phyloP scores from a whole-genome alignment of 2,113 vertebrate genomes.

The Sander vitreus region DNA sequence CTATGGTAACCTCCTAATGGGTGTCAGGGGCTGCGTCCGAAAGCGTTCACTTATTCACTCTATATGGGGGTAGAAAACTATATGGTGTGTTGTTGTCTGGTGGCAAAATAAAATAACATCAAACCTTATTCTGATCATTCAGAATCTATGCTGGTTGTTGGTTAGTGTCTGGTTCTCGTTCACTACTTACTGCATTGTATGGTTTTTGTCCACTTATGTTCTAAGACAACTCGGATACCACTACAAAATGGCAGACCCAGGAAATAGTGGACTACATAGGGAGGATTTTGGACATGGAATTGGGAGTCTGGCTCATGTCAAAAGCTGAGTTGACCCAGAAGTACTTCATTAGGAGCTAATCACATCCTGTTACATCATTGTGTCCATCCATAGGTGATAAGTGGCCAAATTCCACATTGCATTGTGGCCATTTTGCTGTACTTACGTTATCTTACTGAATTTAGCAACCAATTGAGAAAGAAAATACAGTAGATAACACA shows the following conservation, averaged over 20 bases:
- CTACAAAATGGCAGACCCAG: slow-evolving; percentile 57
- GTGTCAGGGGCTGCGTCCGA: slow-evolving; percentile 74
- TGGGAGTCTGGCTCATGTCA: slow-evolving; percentile 52
- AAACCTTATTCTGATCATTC: not conserved
- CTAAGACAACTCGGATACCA: not conserved
- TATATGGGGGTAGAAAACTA: slow-evolving; percentile 32
- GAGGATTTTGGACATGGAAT: not conserved
- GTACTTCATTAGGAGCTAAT: slow-evolving; percentile 41
- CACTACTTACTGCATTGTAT: not conserved
- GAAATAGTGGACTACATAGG: not conserved
- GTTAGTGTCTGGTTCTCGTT: not conserved
- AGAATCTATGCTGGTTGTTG: not conserved
- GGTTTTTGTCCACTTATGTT: slow-evolving; percentile 13
- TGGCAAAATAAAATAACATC: not conserved
- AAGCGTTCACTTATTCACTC: slow-evolving; percentile 56
- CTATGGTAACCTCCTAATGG: slow-evolving; percentile 87
- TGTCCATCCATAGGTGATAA: slow-evolving; percentile 13
- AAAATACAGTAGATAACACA: not conserved
- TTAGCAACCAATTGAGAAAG: not conserved
- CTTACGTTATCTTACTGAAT: slow-evolving; percentile 19
- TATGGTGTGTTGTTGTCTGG: slow-evolving; percentile 16
- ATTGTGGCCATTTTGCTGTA: slow-evolving; percentile 5
- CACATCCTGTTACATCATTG: slow-evolving; percentile 36
- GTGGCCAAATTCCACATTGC: slow-evolving; percentile 26
- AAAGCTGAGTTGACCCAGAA: slow-evolving; percentile 53